Evolutionary conservation across 2,888 invertebrate species (phyloP), one percentile per base, ranked within the genome.

Genomic region (Icerya purchasi): DNA sequence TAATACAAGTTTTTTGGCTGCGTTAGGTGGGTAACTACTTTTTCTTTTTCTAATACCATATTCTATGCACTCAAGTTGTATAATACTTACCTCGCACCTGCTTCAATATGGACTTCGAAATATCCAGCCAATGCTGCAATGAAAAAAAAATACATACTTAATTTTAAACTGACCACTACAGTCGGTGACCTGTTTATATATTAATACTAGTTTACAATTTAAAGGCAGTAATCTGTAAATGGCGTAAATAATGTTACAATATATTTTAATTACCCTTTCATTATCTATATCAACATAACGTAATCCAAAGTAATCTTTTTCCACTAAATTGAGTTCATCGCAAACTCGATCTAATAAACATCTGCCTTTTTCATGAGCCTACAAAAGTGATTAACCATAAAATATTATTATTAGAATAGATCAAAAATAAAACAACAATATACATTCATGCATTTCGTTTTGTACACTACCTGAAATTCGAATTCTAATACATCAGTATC

Each of bases 261-360:
- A 49, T 36, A 36, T 54, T 25, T 51, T 51, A 69, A 79, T 78
- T 75, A 92, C 92, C 77, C 92, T 79, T 73, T 92, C 90, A 66
- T 87, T 86, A 67, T 82, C 80, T 61, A 80, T 77, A 73, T 93
- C 93, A 65, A 91, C 90, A 80, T 86, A 93, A 64, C 92, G 81
- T 64, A 93, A 78, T 14, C 93, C 93, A 72, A 94, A 90, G 73
- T 92, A 93, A 74, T 94, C 93, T 68, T 86, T 89, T 75, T 93
- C 93, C 63, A 86, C 79, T 65, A 94, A 81, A 74, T 89, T 88
- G 67, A 93, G 76, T 71, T 89, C 86, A 70, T 86, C 84, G 73
- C 91, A 93, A 64, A 91, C 84, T 76, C 86, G 83, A 70, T 92
- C 91, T 70, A 93, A 75, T 66, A 94, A 77, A 74, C 83, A 86